phyloP scores from a whole-genome alignment of 2,797 vertebrate species.

The Schizopygopsis pylzovi region DNA sequence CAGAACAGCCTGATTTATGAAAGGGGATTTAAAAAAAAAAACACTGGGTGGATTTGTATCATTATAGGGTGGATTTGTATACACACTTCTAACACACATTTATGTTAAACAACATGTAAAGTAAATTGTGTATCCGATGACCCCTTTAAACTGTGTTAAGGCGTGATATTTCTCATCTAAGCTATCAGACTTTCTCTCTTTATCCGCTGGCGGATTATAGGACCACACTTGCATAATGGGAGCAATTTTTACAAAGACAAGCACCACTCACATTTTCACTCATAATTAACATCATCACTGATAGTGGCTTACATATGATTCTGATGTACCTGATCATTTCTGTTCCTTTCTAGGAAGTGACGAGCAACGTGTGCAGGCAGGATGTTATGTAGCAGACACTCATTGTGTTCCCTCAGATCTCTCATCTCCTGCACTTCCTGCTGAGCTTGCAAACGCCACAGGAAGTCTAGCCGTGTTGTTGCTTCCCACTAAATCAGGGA shows the following conservation, averaged over 20 bases:
- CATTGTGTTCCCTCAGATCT: slow-evolving; percentile 79
- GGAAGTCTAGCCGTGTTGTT: slow-evolving; percentile 80
- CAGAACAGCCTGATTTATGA: too few relatives aligned
- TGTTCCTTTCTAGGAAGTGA: slow-evolving; percentile 80
- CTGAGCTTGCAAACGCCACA: slow-evolving; percentile 82
- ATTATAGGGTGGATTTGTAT: too few relatives aligned
- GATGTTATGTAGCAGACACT: slow-evolving; percentile 81
- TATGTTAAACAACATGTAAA: too few relatives aligned
- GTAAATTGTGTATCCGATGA: too few relatives aligned
- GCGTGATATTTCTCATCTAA: not conserved
- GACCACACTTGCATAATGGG: not conserved
- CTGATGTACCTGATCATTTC: slow-evolving; percentile 73
- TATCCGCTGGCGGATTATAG: not conserved
- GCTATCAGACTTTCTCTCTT: not conserved
- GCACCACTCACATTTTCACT: not conserved
- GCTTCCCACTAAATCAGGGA: slow-evolving; percentile 77
- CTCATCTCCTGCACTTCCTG: slow-evolving; percentile 83
- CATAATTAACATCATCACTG: not conserved
- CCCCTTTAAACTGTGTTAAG: not conserved
- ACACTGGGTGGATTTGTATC: too few relatives aligned
- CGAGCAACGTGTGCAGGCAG: slow-evolving; percentile 76
- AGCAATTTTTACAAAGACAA: not conserved
- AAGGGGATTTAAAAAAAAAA: too few relatives aligned
- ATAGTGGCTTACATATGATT: not conserved
- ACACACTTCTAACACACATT: too few relatives aligned